phyloP scores from a whole-genome alignment of 2,113 vertebrate species.

The Varanus salvator region DNA sequence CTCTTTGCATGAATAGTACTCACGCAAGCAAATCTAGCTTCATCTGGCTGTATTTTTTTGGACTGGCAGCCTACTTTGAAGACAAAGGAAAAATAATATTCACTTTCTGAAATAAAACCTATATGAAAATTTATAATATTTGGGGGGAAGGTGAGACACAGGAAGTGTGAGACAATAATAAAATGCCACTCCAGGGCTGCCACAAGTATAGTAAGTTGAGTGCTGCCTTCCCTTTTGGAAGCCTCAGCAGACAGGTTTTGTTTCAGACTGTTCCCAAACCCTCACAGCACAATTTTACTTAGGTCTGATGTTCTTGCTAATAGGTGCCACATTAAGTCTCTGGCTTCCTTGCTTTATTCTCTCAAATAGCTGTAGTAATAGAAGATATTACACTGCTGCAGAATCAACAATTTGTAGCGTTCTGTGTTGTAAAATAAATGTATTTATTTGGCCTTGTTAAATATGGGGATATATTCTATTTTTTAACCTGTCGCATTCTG shows the following conservation, averaged over 20 bases:
- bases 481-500: slow-evolving; percentile 55
- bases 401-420: slow-evolving; percentile 47
- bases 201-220: background rate
- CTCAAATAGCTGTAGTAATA: slow-evolving; percentile 42
- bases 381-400: slow-evolving; percentile 45
- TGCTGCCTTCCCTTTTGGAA: background rate
- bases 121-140: background rate
- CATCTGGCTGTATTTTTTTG: slow-evolving; percentile 11
- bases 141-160: slow-evolving; percentile 15
- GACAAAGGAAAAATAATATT: slow-evolving; percentile 35
- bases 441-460: slow-evolving; percentile 48
- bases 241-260: background rate
- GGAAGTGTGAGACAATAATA: slow-evolving; percentile 3
- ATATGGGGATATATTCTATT: slow-evolving; percentile 59
- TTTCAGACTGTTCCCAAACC: slow-evolving; percentile 2
- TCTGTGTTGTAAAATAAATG: slow-evolving; percentile 35
- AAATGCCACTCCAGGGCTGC: background rate
- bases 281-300: slow-evolving; percentile 39
- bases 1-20: slow-evolving; percentile 25
- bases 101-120: background rate
- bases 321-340: slow-evolving; percentile 12
- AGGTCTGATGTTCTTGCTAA: slow-evolving; percentile 1
- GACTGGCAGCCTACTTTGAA: slow-evolving; percentile 34
- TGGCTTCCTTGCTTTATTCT: slow-evolving; percentile 16
- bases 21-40: slow-evolving; percentile 1